These are phyloP conservation scores for Cheilosia scutellata DNA, from an alignment of 2,888 invertebrate genomes.

Conservation along the genomic window DNA sequence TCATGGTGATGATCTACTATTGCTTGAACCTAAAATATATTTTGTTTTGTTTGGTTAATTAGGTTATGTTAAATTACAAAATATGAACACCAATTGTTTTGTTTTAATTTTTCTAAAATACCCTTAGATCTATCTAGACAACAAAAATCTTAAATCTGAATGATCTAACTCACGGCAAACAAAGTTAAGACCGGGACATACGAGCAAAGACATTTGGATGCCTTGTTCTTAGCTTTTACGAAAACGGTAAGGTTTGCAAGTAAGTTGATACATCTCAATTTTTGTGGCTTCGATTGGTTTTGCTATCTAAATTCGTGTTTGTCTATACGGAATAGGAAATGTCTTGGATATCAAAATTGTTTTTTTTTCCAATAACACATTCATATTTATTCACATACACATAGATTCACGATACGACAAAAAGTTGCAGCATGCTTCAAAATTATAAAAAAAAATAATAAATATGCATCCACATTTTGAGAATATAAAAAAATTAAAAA, in stretches of 20 bases:
- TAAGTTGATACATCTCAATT: no score
- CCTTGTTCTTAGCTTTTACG: neutral
- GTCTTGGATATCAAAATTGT: neutral
- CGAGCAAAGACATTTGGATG: neutral
- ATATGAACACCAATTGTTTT: slow-evolving; percentile 4
- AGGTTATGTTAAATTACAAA: neutral
- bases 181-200: slow-evolving; percentile 19
- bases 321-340: neutral
- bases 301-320: no score
- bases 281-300: no score
- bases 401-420: neutral
- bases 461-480: neutral
- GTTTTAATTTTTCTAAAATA: neutral
- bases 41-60: neutral
- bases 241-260: no score
- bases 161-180: slow-evolving; percentile 37
- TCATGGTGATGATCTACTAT: slow-evolving; percentile 96
- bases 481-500: neutral
- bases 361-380: neutral
- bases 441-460: neutral
- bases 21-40: slow-evolving; percentile 91
- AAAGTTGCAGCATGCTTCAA: neutral
- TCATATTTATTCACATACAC: neutral
- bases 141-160: slow-evolving; percentile 24
- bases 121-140: neutral